Percentiles rank a stretch among this genome's conserved stretches.
phyloP scores from a whole-genome alignment of 1,140 invertebrate genomes.

The Leptoteleia sp. region DNA sequence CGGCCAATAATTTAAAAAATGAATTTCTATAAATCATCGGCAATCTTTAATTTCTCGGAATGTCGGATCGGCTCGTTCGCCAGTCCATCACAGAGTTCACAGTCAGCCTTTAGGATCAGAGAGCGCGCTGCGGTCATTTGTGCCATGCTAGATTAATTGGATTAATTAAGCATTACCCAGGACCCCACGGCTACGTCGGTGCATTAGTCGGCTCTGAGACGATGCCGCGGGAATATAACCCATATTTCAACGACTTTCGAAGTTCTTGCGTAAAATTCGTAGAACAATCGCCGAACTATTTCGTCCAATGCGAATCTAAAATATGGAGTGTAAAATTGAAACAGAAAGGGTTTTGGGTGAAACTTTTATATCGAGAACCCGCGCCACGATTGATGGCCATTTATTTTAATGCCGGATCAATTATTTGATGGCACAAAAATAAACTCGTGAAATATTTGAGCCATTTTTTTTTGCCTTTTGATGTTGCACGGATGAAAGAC shows the following conservation, averaged over 20 bases:
- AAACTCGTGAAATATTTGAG: slow-evolving; percentile 22
- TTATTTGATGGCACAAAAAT: slow-evolving; percentile 37
- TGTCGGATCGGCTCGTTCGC: slow-evolving; percentile 76
- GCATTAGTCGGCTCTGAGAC: slow-evolving; percentile 74
- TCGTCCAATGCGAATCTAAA: slow-evolving; percentile 32
- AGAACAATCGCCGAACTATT: slow-evolving; percentile 44
- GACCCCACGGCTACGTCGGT: slow-evolving; percentile 74
- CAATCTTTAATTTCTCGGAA: slow-evolving; percentile 82
- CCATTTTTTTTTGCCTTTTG: slow-evolving; percentile 56
- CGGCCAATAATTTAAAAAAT: slow-evolving; percentile 81
- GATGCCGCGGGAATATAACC: slow-evolving; percentile 42
- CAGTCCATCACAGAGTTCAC: slow-evolving; percentile 75
- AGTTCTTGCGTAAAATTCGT: slow-evolving; percentile 54
- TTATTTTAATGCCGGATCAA: slow-evolving; percentile 22
- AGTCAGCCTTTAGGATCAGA: slow-evolving; percentile 64
- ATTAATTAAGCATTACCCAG: slow-evolving; percentile 81
- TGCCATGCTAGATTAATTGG: slow-evolving; percentile 80
- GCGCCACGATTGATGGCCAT: slow-evolving; percentile 4
- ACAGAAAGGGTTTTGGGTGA: slow-evolving; percentile 4
- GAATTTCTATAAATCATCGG: slow-evolving; percentile 81
- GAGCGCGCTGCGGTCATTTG: slow-evolving; percentile 77
- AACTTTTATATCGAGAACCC: slow-evolving; percentile 1
- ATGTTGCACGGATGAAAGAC: slow-evolving; percentile 76
- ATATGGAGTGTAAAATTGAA: slow-evolving; percentile 36
- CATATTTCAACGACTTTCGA: slow-evolving; percentile 43